Conservation (phyloP, 2,113 vertebrate genomes). For the Sapajus apella region DNA sequence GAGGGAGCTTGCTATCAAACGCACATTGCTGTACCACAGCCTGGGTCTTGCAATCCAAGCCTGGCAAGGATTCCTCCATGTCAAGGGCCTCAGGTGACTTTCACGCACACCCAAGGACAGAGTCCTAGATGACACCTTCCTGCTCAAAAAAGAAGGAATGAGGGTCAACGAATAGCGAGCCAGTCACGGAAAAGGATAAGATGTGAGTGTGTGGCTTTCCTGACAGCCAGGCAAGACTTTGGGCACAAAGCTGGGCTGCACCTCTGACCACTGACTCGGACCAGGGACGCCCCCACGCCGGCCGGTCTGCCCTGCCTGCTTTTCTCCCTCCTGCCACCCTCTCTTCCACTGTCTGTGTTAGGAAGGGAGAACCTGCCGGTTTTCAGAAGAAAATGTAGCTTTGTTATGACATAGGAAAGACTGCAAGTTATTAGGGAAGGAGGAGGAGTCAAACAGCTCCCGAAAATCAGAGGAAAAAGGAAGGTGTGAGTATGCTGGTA, state of each 20-base stretch:
- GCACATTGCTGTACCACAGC: fast-evolving
- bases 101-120: fast-evolving
- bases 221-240: no score
- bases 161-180: neutral
- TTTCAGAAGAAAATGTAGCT: no score
- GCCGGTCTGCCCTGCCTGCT: neutral
- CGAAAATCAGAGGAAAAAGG: neutral
- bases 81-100: neutral
- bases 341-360: neutral
- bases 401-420: no score
- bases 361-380: neutral
- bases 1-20: no score
- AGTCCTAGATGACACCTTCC: neutral
- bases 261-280: no score
- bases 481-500: neutral
- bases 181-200: no score
- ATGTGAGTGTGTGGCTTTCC: fast-evolving
- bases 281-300: neutral
- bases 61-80: neutral
- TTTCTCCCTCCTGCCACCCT: no score
- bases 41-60: fast-evolving
- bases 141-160: no score
- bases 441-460: neutral
- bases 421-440: neutral
- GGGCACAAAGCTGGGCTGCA: no score